Conservation (phyloP, 2,113 vertebrate genomes). For the Delphinapterus leucas region DNA sequence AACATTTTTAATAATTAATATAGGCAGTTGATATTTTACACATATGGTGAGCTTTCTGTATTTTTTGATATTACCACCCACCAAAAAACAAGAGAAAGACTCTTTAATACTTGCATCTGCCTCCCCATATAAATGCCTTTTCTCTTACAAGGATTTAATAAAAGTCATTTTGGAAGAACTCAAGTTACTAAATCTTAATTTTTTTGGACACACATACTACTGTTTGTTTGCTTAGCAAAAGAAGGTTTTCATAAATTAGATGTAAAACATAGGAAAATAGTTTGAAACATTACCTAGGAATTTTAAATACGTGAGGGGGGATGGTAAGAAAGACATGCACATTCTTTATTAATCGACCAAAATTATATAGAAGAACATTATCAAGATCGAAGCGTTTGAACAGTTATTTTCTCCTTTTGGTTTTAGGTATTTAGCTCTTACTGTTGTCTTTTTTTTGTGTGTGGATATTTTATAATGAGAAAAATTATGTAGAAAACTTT, state of each 20-base stretch:
- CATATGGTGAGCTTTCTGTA: not conserved
- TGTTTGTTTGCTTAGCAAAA: not conserved
- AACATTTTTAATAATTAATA: not conserved
- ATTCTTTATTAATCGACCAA: not conserved
- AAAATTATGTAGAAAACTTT: not conserved
- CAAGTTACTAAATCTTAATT: not conserved
- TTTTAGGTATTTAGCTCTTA: not conserved
- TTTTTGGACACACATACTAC: not conserved
- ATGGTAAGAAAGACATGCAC: not conserved
- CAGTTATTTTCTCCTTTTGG: not conserved
- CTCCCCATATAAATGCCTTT: not conserved
- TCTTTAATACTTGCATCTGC: not conserved
- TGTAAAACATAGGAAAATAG: not conserved
- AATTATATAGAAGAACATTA: not conserved
- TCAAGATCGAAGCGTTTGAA: not conserved
- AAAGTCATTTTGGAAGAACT: not conserved
- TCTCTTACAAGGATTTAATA: not conserved
- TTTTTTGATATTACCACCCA: not conserved
- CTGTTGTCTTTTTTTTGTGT: not conserved
- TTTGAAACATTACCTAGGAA: not conserved
- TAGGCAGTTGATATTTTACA: not conserved
- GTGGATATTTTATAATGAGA: not conserved
- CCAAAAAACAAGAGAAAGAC: not conserved
- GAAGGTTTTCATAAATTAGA: not conserved
- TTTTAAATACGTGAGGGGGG: not conserved